Evolutionary conservation across 2,113 vertebrate genomes (phyloP), one percentile per base, ranked within the genome.

Genomic region (Haemorhous mexicanus): DNA sequence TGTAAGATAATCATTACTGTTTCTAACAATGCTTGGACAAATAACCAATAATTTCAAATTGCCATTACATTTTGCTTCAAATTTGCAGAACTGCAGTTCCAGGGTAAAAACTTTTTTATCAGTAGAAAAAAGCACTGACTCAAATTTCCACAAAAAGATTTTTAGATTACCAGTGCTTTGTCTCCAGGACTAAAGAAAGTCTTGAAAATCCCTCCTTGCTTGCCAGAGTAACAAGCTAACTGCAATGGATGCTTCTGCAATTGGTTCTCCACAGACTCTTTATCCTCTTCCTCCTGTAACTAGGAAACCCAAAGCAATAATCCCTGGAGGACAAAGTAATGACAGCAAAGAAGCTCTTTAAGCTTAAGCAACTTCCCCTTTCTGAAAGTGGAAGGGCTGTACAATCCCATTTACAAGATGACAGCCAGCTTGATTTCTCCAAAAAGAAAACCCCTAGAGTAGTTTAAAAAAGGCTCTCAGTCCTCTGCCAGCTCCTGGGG

Each of bases 271-370:
- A 88, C 33, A 88, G 72, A 67, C 9, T n/a, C 28, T 83, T 77
- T 56, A 87, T 89, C 66, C 55, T 61, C 24, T 80, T 83, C 56
- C 72, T 83, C 50, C 68, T 59, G 55, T 88, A 95, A 73, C 91
- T 88, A 88, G 82, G 90, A 95, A 78, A 90, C 90, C 76, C 50
- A 85, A 85, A 68, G 49, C 6, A 6, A 76, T 17, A 69, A 67
- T 39, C 47, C 58, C 84, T 2, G 0, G 27, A 72, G 90, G 50
- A 83, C 11, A 66, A 70, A 82, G 39, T 19, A 82, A 64, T 50
- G 86, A 84, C 80, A 96, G 84, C 19, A 84, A 75, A 91, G 68
- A 37, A 94, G 53, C 17, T 92, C 69, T 92, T 82, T 41, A 93
- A 87, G n/a, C 53, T 82, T 73, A n/a, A 82, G 78, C 47, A 91